A percentile compares a stretch with the other conserved stretches of the same genome.
Evolutionary conservation across 2,113 vertebrate genomes (phyloP).

Genomic region (Globicephala melas): DNA sequence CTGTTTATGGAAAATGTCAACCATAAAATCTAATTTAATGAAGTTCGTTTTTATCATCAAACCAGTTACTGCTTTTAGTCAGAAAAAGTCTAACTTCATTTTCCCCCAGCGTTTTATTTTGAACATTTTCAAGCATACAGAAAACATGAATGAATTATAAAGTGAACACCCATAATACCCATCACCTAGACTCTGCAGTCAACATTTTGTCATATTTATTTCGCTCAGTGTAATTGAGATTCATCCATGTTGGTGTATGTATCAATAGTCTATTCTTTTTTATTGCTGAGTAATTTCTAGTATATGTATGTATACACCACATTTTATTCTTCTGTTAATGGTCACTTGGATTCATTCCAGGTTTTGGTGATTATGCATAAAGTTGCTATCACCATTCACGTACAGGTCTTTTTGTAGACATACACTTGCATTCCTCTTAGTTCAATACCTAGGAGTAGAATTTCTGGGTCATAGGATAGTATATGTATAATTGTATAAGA

Average conservation of each 20-base stretch:
- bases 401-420: background rate
- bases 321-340: background rate
- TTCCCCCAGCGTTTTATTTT: background rate
- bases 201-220: background rate
- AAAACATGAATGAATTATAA: background rate
- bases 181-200: background rate
- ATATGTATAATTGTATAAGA: background rate
- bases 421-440: background rate
- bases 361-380: background rate
- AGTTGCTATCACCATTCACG: background rate
- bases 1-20: background rate
- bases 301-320: background rate
- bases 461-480: background rate
- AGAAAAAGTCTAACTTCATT: background rate
- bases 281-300: background rate
- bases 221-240: background rate
- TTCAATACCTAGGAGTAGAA: background rate
- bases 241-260: background rate
- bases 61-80: background rate
- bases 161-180: background rate
- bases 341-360: background rate
- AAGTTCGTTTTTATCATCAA: constrained; percentile 11
- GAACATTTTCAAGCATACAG: background rate
- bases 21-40: background rate
- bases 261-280: background rate